Percentiles rank a stretch among this genome's conserved stretches.
phyloP scores from a whole-genome alignment of 2,113 vertebrate genomes.

The Pteronura brasiliensis region DNA sequence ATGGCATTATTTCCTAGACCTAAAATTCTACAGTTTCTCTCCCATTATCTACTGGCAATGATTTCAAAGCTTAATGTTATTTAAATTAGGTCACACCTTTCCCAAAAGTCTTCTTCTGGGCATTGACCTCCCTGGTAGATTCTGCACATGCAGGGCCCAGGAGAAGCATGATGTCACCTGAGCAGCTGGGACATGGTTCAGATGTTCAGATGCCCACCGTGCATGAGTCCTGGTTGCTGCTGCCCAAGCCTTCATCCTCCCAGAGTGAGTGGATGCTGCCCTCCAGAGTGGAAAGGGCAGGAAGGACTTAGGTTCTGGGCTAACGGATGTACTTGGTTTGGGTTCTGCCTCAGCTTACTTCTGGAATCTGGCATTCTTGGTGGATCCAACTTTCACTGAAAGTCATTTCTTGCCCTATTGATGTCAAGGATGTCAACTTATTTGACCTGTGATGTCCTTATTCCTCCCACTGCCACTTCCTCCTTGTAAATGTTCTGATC shows the following conservation, averaged over 20 bases:
- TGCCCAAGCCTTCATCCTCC: fast-evolving
- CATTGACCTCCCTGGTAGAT: fast-evolving
- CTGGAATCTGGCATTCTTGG: fast-evolving
- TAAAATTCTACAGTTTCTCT: background rate
- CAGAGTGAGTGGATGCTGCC: fast-evolving
- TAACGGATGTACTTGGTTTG: background rate
- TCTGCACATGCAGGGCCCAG: background rate
- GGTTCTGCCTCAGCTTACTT: background rate
- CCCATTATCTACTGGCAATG: background rate
- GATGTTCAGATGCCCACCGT: fast-evolving
- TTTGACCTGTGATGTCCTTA: background rate
- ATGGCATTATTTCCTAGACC: background rate
- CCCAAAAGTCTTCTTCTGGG: background rate
- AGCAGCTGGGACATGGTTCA: background rate
- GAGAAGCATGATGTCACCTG: background rate
- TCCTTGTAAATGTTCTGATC: background rate
- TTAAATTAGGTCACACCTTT: background rate
- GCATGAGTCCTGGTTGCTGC: background rate
- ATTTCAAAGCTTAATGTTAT: background rate
- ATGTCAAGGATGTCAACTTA: background rate
- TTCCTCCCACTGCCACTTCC: background rate
- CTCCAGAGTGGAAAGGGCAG: background rate
- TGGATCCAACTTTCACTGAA: background rate
- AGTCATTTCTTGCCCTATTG: background rate
- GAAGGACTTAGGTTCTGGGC: fast-evolving